Conservation (phyloP, 2,113 vertebrate genomes). For the Oreochromis aureus region DNA sequence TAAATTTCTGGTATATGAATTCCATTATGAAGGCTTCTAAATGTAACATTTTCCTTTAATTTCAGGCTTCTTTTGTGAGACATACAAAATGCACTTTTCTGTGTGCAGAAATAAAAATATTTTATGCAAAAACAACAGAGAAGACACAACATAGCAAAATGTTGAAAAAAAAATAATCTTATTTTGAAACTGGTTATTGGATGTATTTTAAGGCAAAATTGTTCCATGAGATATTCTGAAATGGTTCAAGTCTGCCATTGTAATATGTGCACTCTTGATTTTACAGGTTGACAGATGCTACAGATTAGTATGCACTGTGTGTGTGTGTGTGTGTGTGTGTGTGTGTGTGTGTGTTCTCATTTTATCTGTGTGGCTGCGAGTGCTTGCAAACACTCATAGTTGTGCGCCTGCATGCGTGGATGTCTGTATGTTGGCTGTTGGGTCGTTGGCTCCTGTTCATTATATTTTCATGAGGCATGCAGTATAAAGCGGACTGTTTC, state of each 20-base stretch:
- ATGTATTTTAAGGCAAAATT: not conserved
- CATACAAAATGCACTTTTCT: not conserved
- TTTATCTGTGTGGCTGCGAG: not conserved
- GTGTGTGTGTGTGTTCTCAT: not conserved
- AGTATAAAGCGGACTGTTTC: constrained; percentile 45
- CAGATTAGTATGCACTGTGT: not conserved
- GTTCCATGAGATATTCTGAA: not conserved
- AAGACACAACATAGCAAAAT: not conserved
- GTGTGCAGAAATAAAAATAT: not conserved
- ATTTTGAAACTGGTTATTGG: not conserved
- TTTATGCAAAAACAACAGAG: not conserved
- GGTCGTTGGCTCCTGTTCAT: constrained; percentile 52
- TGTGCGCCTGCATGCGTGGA: not conserved
- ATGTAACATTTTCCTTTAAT: not conserved
- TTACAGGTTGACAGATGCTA: not conserved
- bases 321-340: not conserved
- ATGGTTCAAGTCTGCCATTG: not conserved
- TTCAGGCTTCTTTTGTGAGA: not conserved
- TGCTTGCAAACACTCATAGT: not conserved
- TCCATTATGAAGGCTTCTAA: not conserved
- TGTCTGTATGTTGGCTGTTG: constrained; percentile 13
- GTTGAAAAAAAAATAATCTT: not conserved
- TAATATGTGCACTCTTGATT: not conserved
- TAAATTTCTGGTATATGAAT: not conserved
- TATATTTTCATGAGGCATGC: constrained; percentile 73